Conservation (phyloP, 2,113 vertebrate genomes). For the Isichthys henryi region DNA sequence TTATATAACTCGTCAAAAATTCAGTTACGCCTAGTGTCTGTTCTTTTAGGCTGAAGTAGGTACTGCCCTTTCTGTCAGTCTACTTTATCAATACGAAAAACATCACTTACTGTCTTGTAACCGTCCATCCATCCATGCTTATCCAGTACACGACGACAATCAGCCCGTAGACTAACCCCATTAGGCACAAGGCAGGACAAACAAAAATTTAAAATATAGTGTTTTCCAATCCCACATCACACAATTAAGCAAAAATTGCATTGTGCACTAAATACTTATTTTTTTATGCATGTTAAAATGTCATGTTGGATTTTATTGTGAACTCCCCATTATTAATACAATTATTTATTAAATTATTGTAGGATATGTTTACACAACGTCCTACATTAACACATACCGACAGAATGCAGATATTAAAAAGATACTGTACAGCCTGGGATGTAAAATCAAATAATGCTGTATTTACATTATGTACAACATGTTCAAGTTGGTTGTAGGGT, state of each 20-base stretch:
- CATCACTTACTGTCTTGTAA: not conserved
- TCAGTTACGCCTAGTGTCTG: not conserved
- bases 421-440: conserved; percentile 36
- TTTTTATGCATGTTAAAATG: not conserved
- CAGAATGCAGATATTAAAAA: conserved; percentile 27
- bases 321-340: not conserved
- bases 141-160: not conserved
- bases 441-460: conserved; percentile 10
- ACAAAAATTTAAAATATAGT: not conserved
- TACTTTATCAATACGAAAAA: not conserved
- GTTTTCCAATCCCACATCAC: not conserved
- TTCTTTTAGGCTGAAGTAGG: not conserved
- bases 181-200: not conserved
- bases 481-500: not conserved
- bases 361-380: conserved; percentile 7
- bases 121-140: not conserved
- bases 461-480: conserved; percentile 31
- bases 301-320: not conserved
- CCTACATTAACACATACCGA: conserved; percentile 1
- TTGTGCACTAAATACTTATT: not conserved
- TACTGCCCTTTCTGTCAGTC: not conserved
- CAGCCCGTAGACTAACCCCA: not conserved
- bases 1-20: not conserved
- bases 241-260: not conserved
- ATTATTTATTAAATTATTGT: not conserved